phyloP scores from a whole-genome alignment of 2,797 vertebrate genomes.

The Bothrops alternatus region DNA sequence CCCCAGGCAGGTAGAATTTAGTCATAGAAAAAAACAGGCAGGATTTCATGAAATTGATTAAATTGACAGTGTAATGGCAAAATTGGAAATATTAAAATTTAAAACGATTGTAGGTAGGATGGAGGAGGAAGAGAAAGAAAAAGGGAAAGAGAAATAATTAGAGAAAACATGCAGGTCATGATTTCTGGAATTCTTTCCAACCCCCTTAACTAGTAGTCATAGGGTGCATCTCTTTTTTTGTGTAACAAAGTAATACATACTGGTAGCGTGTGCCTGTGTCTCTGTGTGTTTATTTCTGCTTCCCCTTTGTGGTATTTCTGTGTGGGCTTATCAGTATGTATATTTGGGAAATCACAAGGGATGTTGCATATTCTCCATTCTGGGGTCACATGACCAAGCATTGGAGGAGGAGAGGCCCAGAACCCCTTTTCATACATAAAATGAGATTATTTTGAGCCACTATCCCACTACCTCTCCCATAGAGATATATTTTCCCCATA shows the following conservation, averaged over 20 bases:
- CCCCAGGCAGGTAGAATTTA: neutral
- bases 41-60: neutral
- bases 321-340: no score
- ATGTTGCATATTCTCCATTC: no score
- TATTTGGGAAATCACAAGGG: no score
- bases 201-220: no score
- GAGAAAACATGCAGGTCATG: no score
- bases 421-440: neutral
- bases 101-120: neutral
- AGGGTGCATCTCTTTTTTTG: no score
- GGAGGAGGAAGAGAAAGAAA: neutral
- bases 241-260: no score
- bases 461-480: neutral
- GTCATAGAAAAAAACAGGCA: neutral
- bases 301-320: no score
- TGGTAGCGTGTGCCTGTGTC: no score
- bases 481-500: neutral
- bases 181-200: no score
- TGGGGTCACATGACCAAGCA: no score
- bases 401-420: neutral
- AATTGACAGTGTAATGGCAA: neutral
- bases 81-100: neutral
- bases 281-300: no score
- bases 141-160: neutral
- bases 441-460: neutral